Evolutionary conservation across 2,797 vertebrate genomes (phyloP), one percentile per base, ranked within the genome.

Genomic region (Lacerta bilineata): DNA sequence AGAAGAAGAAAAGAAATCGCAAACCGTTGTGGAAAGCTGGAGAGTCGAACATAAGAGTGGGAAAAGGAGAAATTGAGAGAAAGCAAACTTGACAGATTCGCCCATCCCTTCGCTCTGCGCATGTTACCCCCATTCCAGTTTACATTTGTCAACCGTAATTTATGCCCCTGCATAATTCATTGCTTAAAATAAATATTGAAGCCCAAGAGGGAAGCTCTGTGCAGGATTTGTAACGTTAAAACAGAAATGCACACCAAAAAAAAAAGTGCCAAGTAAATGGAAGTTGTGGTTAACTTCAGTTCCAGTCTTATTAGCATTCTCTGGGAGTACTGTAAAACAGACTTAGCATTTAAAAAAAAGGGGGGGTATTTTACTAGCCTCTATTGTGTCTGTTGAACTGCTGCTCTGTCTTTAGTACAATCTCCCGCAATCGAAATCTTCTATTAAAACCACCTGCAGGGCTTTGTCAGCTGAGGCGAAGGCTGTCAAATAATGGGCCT

Each of bases 401-500:
- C 94, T 95, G 96, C 95, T 96, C 96, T 76, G 95, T 95, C 97
- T 96, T 97, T 93, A 95, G 95, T 88, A 96, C 97, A 96, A 94
- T 95, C 96, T 94, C 96, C 90, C 76, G 94, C 95, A 88, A 92
- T 95, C 94, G 94, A 95, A 96, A 96, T 88, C 94, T 92, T 97
- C 96, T 97, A 97, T 97, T 97, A 97, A 97, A 97, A 97, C 97
- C 97, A 98, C 97, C 97, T 98, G 97, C 91, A 59, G 46, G 64
- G 93, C 95, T 97, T 97, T 95, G 96, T 97, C 97, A 97, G 96
- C 95, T 3, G 96, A 97, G 93, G 93, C 88, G 91, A 88, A 83
- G 17, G 94, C 94, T 97, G 97, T 97, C 97, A 97, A 95, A 88
- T 90, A 94, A 95, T 71, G 92, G 94, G 91, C 95, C 94, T 94